phyloP scores from a whole-genome alignment of 1,140 invertebrate genomes.

The Drosophila trapezifrons region DNA sequence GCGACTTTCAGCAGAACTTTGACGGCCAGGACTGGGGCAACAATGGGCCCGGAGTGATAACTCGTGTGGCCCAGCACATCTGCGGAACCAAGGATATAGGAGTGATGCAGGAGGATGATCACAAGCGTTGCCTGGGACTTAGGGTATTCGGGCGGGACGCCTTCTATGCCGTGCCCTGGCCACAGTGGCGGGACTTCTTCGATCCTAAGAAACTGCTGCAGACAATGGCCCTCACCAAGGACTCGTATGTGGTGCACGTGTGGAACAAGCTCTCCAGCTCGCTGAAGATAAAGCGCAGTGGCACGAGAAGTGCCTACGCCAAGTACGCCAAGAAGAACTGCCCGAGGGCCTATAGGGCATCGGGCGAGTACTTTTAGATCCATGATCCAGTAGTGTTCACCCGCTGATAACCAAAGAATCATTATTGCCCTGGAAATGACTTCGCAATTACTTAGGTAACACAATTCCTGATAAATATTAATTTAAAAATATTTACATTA shows the following conservation, averaged over 20 bases:
- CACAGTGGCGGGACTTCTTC: slow-evolving; percentile 87
- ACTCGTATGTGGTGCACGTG: slow-evolving; percentile 88
- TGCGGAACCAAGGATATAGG: slow-evolving; percentile 86
- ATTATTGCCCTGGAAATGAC: neutral
- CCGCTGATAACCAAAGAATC: slow-evolving; percentile 39
- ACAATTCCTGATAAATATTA: no score
- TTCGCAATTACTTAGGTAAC: no score
- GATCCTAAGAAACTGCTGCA: slow-evolving; percentile 83
- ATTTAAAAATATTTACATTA: no score
- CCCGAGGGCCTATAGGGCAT: slow-evolving; percentile 85
- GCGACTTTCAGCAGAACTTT: slow-evolving; percentile 87
- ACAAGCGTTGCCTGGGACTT: slow-evolving; percentile 87
- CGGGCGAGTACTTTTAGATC: slow-evolving; percentile 84
- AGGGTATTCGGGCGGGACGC: slow-evolving; percentile 86
- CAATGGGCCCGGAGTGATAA: slow-evolving; percentile 90
- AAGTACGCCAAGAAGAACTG: slow-evolving; percentile 86
- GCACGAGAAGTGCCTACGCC: slow-evolving; percentile 86
- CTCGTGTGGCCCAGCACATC: slow-evolving; percentile 86
- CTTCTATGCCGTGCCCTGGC: slow-evolving; percentile 89
- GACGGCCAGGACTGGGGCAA: slow-evolving; percentile 88
- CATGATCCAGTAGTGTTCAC: neutral
- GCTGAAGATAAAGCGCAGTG: slow-evolving; percentile 84
- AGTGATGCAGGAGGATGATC: slow-evolving; percentile 86
- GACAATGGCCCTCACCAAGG: slow-evolving; percentile 85
- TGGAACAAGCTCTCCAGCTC: slow-evolving; percentile 88